phyloP scores from a whole-genome alignment of 2,888 invertebrate species.

The Molorchus minor region DNA sequence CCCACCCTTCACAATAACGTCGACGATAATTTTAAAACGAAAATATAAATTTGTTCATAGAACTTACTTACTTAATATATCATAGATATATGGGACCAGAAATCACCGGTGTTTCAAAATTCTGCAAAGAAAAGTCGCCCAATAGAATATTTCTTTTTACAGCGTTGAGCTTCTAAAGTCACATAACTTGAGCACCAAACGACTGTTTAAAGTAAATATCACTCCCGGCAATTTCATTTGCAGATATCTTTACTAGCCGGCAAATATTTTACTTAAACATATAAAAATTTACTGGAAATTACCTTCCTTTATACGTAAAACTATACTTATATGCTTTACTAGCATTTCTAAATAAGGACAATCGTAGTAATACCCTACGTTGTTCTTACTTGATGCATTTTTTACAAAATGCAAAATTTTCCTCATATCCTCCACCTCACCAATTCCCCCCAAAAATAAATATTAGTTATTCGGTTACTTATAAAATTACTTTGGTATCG shows the following conservation, averaged over 20 bases:
- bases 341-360: conserved; percentile 34
- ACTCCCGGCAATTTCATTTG: neutral
- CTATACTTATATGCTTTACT: conserved; percentile 43
- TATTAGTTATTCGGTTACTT: conserved; percentile 11
- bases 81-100: conserved; percentile 97
- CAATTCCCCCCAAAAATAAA: conserved; percentile 29
- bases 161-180: conserved; percentile 52
- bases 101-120: conserved; percentile 59
- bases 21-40: conserved; percentile 10
- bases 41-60: conserved; percentile 77
- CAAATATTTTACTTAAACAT: conserved; percentile 59
- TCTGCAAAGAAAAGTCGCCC: conserved; percentile 33
- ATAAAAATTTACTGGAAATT: conserved; percentile 63
- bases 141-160: conserved; percentile 31
- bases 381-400: conserved; percentile 48
- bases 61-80: conserved; percentile 94
- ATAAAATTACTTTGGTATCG: conserved; percentile 33
- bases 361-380: conserved; percentile 59
- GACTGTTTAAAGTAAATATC: conserved; percentile 9
- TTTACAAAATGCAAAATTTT: conserved; percentile 55
- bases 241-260: conserved; percentile 55
- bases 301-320: conserved; percentile 62
- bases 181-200: conserved; percentile 50
- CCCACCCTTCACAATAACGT: neutral
- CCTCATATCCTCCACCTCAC: conserved; percentile 35